Conservation (phyloP, 2,797 vertebrate species). For the Catharus ustulatus region DNA sequence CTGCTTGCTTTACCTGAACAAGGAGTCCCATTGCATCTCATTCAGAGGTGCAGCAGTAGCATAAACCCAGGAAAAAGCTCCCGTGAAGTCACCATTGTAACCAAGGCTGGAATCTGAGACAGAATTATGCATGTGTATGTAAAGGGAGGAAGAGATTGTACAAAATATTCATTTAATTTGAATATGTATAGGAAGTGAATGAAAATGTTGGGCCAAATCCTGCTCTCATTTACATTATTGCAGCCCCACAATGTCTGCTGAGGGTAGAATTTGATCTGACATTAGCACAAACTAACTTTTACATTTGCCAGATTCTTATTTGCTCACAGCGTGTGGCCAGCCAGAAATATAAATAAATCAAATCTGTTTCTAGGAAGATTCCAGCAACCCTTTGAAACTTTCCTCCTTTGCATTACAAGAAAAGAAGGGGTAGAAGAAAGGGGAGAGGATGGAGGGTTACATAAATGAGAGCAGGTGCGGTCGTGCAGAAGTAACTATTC, state of each 20-base stretch:
- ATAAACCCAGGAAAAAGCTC: not conserved
- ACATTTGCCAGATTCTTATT: constrained; percentile 55
- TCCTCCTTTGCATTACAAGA: constrained; percentile 68
- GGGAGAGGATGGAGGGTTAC: constrained; percentile 62
- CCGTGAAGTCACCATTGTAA: not conserved
- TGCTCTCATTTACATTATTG: constrained; percentile 56
- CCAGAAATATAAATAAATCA: constrained; percentile 66
- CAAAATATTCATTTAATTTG: constrained; percentile 62
- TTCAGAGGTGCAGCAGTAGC: not conserved
- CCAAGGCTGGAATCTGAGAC: constrained; percentile 16
- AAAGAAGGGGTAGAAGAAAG: constrained; percentile 58
- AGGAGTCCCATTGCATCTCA: not conserved
- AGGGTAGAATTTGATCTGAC: constrained; percentile 61
- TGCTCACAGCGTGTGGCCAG: constrained; percentile 46
- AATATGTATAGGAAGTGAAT: constrained; percentile 52
- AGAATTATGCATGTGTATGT: constrained; percentile 39
- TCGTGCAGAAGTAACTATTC: constrained; percentile 85
- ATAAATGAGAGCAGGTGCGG: constrained; percentile 83
- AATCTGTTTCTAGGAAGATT: constrained; percentile 48
- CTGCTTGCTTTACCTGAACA: not conserved
- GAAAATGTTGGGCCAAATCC: constrained; percentile 56
- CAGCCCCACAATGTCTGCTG: constrained; percentile 18
- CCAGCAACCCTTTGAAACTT: constrained; percentile 75
- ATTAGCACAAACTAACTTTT: constrained; percentile 65
- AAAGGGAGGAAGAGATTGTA: constrained; percentile 15